phyloP scores from a whole-genome alignment of 2,888 invertebrate species.

The Brenthis hecate region DNA sequence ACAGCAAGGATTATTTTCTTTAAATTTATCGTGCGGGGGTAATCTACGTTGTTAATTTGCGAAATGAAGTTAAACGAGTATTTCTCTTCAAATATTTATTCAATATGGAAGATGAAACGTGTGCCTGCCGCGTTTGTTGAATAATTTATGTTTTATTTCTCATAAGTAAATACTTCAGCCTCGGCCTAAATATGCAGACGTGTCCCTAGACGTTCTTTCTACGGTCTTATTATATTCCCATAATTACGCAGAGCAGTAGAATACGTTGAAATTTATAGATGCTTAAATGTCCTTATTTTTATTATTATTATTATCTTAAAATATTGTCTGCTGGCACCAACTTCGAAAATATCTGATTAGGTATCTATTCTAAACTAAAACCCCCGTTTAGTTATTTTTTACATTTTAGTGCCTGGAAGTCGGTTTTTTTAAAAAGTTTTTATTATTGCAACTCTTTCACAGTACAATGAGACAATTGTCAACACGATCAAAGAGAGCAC shows the following conservation, averaged over 20 bases:
- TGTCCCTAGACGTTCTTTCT: slow-evolving; percentile 20
- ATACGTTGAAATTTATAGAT: neutral
- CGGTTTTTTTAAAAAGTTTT: too few relatives aligned
- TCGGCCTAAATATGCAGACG: slow-evolving; percentile 40
- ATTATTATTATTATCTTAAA: too few relatives aligned
- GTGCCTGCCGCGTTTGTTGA: slow-evolving; percentile 64
- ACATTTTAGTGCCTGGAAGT: too few relatives aligned
- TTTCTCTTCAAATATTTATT: slow-evolving; percentile 62
- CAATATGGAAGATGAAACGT: slow-evolving; percentile 70
- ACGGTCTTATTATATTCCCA: slow-evolving; percentile 4
- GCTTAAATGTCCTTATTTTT: neutral
- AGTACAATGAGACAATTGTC: too few relatives aligned
- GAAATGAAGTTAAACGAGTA: slow-evolving; percentile 60
- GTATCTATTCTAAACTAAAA: too few relatives aligned
- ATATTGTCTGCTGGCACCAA: too few relatives aligned
- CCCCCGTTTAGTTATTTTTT: too few relatives aligned
- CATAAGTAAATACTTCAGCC: slow-evolving; percentile 48
- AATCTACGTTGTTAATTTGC: slow-evolving; percentile 60
- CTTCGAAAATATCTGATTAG: too few relatives aligned
- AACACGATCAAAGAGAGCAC: too few relatives aligned
- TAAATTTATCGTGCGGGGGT: slow-evolving; percentile 47
- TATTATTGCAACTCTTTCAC: too few relatives aligned
- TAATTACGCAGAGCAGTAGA: slow-evolving; percentile 7
- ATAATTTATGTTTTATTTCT: slow-evolving; percentile 73
- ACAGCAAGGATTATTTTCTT: slow-evolving; percentile 35